Conservation (phyloP, 1,140 invertebrate species). For the Pseudomyrmex flavicornis region DNA sequence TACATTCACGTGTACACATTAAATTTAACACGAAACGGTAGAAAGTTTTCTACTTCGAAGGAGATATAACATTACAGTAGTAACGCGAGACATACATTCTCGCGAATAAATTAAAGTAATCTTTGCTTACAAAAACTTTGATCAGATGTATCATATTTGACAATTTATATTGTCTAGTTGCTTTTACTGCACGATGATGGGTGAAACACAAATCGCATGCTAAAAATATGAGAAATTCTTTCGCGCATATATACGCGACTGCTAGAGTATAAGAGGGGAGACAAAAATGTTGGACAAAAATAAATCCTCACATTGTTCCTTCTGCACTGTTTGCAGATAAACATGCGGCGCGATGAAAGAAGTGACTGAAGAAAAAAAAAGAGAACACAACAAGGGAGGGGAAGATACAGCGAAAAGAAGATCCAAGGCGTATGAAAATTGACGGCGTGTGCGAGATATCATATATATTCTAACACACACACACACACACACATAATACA, state of each 20-base stretch:
- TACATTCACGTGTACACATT: too few species aligned
- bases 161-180: too few species aligned
- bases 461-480: slow-evolving; percentile 42
- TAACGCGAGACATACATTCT: too few species aligned
- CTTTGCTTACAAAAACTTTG: too few species aligned
- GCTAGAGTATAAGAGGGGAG: background rate
- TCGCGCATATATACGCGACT: background rate
- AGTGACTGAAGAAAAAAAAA: slow-evolving; percentile 57
- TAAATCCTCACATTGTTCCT: slow-evolving; percentile 69
- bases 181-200: too few species aligned
- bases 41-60: too few species aligned
- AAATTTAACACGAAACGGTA: too few species aligned
- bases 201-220: slow-evolving; percentile 8
- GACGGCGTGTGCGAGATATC: slow-evolving; percentile 34
- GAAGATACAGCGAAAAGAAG: slow-evolving; percentile 8
- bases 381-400: slow-evolving; percentile 10
- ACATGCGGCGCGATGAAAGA: slow-evolving; percentile 75
- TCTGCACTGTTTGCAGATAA: slow-evolving; percentile 76
- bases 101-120: too few species aligned
- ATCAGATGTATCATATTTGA: too few species aligned
- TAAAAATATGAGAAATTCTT: background rate
- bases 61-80: too few species aligned
- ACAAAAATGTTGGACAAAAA: slow-evolving; percentile 63
- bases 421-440: slow-evolving; percentile 19
- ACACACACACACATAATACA: slow-evolving; percentile 17